These are phyloP conservation scores for Deilephila elpenor DNA, from an alignment of 2,888 invertebrate genomes.

Conservation along the genomic window DNA sequence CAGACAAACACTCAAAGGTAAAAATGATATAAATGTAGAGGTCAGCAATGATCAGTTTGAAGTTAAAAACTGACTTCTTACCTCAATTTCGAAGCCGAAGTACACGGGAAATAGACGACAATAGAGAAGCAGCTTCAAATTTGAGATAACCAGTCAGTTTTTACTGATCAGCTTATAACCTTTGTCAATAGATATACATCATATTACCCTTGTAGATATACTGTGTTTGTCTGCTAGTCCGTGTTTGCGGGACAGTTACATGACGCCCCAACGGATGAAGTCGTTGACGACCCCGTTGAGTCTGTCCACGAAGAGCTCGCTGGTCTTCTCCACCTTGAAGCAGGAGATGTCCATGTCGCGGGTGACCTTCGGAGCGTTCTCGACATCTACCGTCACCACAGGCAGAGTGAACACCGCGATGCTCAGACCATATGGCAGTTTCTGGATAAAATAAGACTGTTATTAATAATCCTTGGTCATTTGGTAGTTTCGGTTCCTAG, in stretches of 20 bases:
- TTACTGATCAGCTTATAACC: background rate
- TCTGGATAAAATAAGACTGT: constrained; percentile 45
- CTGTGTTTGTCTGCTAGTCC: background rate
- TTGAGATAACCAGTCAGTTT: background rate
- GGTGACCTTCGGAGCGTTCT: constrained; percentile 51
- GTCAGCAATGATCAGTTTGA: background rate
- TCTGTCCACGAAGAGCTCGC: constrained; percentile 50
- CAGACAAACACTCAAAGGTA: background rate
- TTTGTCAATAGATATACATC: background rate
- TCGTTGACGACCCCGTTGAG: constrained; percentile 63
- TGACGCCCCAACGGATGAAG: constrained; percentile 55
- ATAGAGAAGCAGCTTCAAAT: background rate
- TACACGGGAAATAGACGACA: background rate
- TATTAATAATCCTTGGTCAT: background rate
- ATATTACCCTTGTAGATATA: background rate
- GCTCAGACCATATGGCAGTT: constrained; percentile 54
- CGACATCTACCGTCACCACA: constrained; percentile 52
- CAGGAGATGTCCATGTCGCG: constrained; percentile 42
- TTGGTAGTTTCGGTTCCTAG: too few species aligned
- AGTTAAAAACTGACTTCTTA: background rate
- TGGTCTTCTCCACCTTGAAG: constrained; percentile 50
- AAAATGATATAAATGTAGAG: background rate
- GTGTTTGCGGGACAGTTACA: constrained; percentile 31
- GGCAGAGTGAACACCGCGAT: constrained; percentile 54
- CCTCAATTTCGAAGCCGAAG: background rate